Conservation (phyloP, 2,888 invertebrate species). For the Chydorus sphaericus region DNA sequence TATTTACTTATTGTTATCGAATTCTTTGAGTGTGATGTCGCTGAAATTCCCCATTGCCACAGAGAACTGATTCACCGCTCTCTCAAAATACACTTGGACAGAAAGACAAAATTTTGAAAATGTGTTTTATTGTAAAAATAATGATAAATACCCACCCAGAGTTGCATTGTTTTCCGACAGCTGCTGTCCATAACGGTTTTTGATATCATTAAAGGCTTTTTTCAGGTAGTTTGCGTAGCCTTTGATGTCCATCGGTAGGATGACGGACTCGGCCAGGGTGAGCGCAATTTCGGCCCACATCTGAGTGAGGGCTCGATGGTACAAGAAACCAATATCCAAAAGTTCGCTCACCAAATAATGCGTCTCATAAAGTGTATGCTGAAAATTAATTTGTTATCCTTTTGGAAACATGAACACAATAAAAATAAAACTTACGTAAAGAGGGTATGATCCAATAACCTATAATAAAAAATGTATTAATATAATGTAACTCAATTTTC, state of each 20-base stretch:
- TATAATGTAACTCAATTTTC: slow-evolving; percentile 12
- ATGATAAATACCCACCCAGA: slow-evolving; percentile 14
- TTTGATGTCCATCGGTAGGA: slow-evolving; percentile 28
- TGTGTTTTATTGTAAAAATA: not conserved
- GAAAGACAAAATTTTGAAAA: not conserved
- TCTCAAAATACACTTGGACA: not conserved
- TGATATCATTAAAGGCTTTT: slow-evolving; percentile 7
- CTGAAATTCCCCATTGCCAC: not conserved
- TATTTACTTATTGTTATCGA: not conserved
- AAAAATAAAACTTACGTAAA: slow-evolving; percentile 10
- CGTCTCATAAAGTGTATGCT: slow-evolving; percentile 29
- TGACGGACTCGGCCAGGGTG: slow-evolving; percentile 25
- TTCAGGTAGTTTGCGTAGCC: slow-evolving; percentile 21
- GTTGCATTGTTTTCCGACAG: slow-evolving; percentile 12
- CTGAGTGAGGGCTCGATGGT: slow-evolving; percentile 21
- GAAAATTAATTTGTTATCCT: no score
- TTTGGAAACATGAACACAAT: no score
- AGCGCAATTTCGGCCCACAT: slow-evolving; percentile 27
- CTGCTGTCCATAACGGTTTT: not conserved
- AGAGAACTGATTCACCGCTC: not conserved
- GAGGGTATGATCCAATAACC: slow-evolving; percentile 3
- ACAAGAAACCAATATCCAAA: slow-evolving; percentile 26
- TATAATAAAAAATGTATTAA: no score
- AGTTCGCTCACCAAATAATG: slow-evolving; percentile 25
- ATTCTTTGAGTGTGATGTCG: not conserved